Evolutionary conservation across 2,797 vertebrate species (phyloP), one percentile per base, ranked within the genome.

Genomic region (Intellagama lesueurii): DNA sequence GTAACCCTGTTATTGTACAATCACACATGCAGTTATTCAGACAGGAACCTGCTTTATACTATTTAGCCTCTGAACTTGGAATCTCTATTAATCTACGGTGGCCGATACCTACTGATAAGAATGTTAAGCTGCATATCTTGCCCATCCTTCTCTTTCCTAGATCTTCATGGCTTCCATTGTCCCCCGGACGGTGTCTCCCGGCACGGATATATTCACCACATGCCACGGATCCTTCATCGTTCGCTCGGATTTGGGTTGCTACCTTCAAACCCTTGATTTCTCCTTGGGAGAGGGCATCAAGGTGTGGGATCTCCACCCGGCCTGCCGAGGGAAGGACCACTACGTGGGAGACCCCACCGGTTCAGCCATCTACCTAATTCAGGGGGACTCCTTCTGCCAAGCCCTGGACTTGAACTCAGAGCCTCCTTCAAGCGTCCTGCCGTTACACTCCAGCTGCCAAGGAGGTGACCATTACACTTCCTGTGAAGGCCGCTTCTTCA

Each of bases 221-320:
- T 60, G 72, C 47, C 72, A 90, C 0, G 79, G 89, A 1, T 52
- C 60, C 73, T 90, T 90, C 3, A 49, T 87, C 2, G 47, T 90
- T 26, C 89, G 89, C 79, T 90, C 89, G 1, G 89, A 90, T 79
- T 64, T 90, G 79, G 89, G 85, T 40, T 90, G 64, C 8, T 90
- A 82, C 40, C 89, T 90, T 7, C 89, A 90, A 19, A 28, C 32
- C 0, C 72, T 32, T 0, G 80, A 87, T 47, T 87, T 90, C 85
- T 47, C 70, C 72, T 90, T 56, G 0, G 89, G 72, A 6, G 78
- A 87, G 66, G 72, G 69, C 22, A 9, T 86, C 89, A 77, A 82
- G 49, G 80, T 90, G 35, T 69, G 66, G 79, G 40, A 68, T 4
- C 79, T 90, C n/a, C 89, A 90, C 19, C 79, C 85, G 0, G 85